Conservation (phyloP, 2,888 invertebrate genomes). For the Lobophora halterata region DNA sequence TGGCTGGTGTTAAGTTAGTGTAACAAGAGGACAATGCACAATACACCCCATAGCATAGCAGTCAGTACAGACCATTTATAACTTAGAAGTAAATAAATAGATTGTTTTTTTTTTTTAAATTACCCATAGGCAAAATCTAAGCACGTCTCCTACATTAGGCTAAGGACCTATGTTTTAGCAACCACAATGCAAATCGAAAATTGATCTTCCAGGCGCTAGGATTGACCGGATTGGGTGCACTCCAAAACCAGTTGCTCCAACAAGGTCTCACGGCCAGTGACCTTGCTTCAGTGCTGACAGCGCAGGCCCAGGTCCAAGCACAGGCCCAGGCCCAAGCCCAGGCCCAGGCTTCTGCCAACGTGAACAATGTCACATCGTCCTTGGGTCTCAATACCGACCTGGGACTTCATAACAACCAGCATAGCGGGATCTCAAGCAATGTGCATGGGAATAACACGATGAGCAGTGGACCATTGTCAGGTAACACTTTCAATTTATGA, state of each 20-base stretch:
- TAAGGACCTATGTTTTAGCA: too few relatives aligned
- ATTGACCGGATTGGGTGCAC: conserved; percentile 67
- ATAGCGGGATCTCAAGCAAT: conserved; percentile 40
- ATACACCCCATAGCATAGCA: too few relatives aligned
- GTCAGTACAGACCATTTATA: too few relatives aligned
- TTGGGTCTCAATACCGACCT: conserved; percentile 53
- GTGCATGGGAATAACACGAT: conserved; percentile 54
- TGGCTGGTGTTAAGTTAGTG: too few relatives aligned
- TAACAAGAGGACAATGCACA: too few relatives aligned
- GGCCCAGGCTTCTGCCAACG: conserved; percentile 49
- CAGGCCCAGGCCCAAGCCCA: conserved; percentile 39
- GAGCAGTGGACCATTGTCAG: conserved; percentile 66
- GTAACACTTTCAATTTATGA: conserved; percentile 37
- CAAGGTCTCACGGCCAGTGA: conserved; percentile 73
- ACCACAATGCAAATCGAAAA: too few relatives aligned
- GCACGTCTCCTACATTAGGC: too few relatives aligned
- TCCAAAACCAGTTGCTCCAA: conserved; percentile 73
- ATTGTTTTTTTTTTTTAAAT: too few relatives aligned
- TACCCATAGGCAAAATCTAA: too few relatives aligned
- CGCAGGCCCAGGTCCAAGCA: conserved; percentile 50
- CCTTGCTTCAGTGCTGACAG: conserved; percentile 62
- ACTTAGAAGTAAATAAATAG: too few relatives aligned
- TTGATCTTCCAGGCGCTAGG: conserved; percentile 63
- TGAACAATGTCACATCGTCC: conserved; percentile 46
- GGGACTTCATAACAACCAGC: conserved; percentile 41